These are phyloP conservation scores for Cryptocephalus moraei DNA, from an alignment of 2,888 invertebrate species.

Conservation along the genomic window DNA sequence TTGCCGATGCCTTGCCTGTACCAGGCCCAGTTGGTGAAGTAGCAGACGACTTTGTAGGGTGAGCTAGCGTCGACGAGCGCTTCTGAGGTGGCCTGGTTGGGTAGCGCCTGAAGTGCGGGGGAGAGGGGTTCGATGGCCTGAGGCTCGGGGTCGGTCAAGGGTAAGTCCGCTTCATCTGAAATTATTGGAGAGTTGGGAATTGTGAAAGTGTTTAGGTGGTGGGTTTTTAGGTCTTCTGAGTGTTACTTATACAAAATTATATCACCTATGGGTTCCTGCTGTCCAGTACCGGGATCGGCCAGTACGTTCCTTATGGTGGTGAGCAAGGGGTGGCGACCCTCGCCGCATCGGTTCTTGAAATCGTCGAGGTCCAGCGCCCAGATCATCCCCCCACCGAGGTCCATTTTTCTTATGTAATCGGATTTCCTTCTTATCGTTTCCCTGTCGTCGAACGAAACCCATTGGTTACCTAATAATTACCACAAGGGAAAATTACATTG, in stretches of 20 bases:
- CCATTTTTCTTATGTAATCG: constrained; percentile 62
- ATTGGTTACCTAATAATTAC: constrained; percentile 49
- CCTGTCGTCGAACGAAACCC: constrained; percentile 79
- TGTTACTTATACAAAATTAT: constrained; percentile 1
- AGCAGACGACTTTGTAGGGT: constrained; percentile 72
- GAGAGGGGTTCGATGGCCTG: constrained; percentile 2
- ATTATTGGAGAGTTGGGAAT: neutral
- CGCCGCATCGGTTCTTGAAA: constrained; percentile 68
- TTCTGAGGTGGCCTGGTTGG: constrained; percentile 2
- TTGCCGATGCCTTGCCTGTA: constrained; percentile 76
- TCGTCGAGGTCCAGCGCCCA: constrained; percentile 88
- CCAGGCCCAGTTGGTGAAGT: constrained; percentile 93
- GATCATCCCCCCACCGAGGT: constrained; percentile 80
- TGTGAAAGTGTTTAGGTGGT: neutral
- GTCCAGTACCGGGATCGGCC: constrained; percentile 38
- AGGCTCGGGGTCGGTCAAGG: neutral
- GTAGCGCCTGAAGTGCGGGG: neutral
- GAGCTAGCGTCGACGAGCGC: constrained; percentile 24
- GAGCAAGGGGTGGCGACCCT: constrained; percentile 70
- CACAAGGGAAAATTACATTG: too few species aligned
- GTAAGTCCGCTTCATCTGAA: constrained; percentile 7
- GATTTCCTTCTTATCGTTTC: constrained; percentile 72
- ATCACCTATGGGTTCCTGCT: constrained; percentile 17
- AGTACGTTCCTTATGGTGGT: constrained; percentile 66
- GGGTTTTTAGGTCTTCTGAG: neutral